Evolutionary conservation across 2,113 vertebrate species (phyloP).

Genomic region (Pseudorectes ferrugineus): DNA sequence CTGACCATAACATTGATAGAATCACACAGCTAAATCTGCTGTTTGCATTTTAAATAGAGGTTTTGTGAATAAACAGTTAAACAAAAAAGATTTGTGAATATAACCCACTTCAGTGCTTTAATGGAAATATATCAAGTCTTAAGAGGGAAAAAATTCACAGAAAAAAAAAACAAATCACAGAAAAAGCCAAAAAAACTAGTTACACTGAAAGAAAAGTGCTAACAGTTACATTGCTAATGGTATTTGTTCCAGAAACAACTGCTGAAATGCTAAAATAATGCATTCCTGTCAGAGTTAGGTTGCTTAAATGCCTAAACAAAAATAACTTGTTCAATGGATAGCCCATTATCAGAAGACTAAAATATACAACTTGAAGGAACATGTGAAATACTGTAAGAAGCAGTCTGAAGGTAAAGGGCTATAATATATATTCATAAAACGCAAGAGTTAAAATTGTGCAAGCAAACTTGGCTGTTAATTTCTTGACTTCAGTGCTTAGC

Average conservation of each 20-base stretch:
- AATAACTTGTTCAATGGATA: not conserved
- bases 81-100: not conserved
- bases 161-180: not conserved
- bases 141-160: not conserved
- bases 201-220: not conserved
- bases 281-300: not conserved
- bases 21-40: not conserved
- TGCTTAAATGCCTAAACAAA: not conserved
- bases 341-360: not conserved
- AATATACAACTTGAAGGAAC: not conserved
- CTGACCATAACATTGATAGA: not conserved
- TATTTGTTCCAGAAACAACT: not conserved
- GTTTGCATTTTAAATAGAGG: not conserved
- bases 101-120: not conserved
- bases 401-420: not conserved
- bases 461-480: constrained; percentile 12
- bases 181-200: not conserved
- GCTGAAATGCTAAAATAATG: not conserved
- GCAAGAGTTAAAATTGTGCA: not conserved
- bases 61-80: not conserved
- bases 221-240: not conserved
- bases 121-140: not conserved
- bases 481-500: constrained; percentile 1
- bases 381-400: not conserved
- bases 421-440: not conserved